Evolutionary conservation across 2,797 vertebrate species (phyloP).

Genomic region (Myripristis murdjan): DNA sequence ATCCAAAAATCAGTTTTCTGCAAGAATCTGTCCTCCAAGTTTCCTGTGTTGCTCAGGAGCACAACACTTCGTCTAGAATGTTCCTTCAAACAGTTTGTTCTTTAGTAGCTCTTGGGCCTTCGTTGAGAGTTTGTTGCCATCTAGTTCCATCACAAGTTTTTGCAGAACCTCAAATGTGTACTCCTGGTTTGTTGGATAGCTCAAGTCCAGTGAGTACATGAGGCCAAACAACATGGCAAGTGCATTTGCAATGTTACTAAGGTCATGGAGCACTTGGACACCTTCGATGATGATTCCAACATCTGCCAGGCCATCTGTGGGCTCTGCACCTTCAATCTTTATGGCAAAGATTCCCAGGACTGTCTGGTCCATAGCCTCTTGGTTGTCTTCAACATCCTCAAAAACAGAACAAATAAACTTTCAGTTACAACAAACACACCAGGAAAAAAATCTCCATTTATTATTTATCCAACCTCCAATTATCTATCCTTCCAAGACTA

Average conservation of each 20-base stretch:
- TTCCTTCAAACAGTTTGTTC: slow-evolving; percentile 22
- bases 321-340: not conserved
- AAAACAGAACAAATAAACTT: slow-evolving; percentile 19
- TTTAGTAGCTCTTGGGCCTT: slow-evolving; percentile 23
- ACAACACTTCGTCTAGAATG: too few relatives aligned
- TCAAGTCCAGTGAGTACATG: slow-evolving; percentile 10
- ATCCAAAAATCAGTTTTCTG: too few relatives aligned
- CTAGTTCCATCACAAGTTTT: slow-evolving; percentile 25
- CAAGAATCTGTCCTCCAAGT: too few relatives aligned
- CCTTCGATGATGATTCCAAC: slow-evolving; percentile 4
- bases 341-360: slow-evolving; percentile 20
- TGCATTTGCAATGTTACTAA: slow-evolving; percentile 2
- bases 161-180: slow-evolving; percentile 14
- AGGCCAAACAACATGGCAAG: not conserved
- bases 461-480: too few relatives aligned
- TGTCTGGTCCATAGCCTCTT: not conserved
- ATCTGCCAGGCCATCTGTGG: not conserved
- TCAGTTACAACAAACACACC: too few relatives aligned
- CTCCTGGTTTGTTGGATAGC: slow-evolving; percentile 1
- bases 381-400: not conserved
- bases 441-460: too few relatives aligned
- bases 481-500: too few relatives aligned
- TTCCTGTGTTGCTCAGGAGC: too few relatives aligned
- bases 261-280: not conserved
- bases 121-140: slow-evolving; percentile 1